phyloP scores from a whole-genome alignment of 1,140 invertebrate species.

The Centruroides vittatus region DNA sequence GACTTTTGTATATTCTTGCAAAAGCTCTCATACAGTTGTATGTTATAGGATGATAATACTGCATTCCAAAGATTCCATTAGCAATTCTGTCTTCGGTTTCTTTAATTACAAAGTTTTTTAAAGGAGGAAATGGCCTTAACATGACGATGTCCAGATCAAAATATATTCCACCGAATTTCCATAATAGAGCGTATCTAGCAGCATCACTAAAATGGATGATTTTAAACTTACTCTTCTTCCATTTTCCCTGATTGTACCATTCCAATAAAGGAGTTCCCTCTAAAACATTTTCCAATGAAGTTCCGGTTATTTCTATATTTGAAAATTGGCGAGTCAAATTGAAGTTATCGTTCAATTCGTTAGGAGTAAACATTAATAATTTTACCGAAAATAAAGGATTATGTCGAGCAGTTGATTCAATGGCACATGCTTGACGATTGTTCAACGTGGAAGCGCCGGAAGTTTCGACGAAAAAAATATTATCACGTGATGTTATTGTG shows the following conservation, averaged over 20 bases:
- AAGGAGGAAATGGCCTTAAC: constrained; percentile 30
- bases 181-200: constrained; percentile 51
- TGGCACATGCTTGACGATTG: constrained; percentile 44
- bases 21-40: constrained; percentile 43
- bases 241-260: constrained; percentile 36
- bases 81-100: constrained; percentile 43
- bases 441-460: constrained; percentile 32
- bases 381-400: constrained; percentile 42
- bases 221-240: background rate
- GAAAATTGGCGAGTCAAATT: constrained; percentile 15
- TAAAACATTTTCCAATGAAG: constrained; percentile 41
- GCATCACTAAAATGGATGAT: constrained; percentile 14
- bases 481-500: too few species aligned
- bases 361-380: constrained; percentile 32
- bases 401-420: constrained; percentile 46
- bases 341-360: constrained; percentile 22
- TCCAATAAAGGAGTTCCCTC: constrained; percentile 42
- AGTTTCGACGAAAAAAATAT: constrained; percentile 44
- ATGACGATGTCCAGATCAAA: constrained; percentile 60
- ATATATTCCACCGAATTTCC: constrained; percentile 62
- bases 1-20: constrained; percentile 22
- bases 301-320: constrained; percentile 29
- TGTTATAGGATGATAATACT: constrained; percentile 38
- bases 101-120: constrained; percentile 18
- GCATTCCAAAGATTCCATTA: constrained; percentile 48